These are phyloP conservation scores for Rhaphigaster nebulosa DNA, from an alignment of 2,888 invertebrate species.

Conservation along the genomic window DNA sequence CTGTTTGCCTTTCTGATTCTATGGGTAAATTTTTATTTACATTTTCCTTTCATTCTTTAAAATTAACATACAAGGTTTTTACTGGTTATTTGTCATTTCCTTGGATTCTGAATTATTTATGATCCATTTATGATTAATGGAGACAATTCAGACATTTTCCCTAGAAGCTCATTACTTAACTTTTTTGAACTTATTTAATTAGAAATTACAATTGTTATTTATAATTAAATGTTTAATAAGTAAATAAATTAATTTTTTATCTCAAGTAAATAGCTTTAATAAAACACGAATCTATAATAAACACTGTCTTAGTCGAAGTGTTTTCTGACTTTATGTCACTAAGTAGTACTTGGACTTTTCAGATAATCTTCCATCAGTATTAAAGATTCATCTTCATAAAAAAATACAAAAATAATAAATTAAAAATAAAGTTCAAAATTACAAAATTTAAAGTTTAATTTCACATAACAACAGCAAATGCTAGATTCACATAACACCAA, in stretches of 20 bases:
- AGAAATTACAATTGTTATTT: neutral
- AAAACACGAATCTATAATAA: too few relatives aligned
- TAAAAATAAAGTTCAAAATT: too few relatives aligned
- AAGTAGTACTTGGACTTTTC: too few relatives aligned
- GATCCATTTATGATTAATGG: neutral
- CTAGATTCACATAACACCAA: too few relatives aligned
- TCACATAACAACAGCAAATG: too few relatives aligned
- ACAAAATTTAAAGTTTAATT: too few relatives aligned
- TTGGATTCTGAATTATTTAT: neutral
- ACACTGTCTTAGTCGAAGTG: too few relatives aligned
- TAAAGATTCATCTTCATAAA: too few relatives aligned
- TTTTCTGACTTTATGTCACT: too few relatives aligned
- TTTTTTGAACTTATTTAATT: neutral
- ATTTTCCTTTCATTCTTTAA: neutral
- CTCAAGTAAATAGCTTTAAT: neutral
- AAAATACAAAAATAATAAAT: too few relatives aligned
- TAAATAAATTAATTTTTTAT: neutral
- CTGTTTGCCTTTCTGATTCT: neutral
- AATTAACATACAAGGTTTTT: neutral
- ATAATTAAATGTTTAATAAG: neutral
- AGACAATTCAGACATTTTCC: neutral
- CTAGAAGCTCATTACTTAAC: neutral
- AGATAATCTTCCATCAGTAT: too few relatives aligned
- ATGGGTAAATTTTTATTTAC: neutral
- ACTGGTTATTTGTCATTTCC: neutral